Base-by-base conservation (phyloP, 2,113 vertebrate species). In the Vimba vimba region DNA sequence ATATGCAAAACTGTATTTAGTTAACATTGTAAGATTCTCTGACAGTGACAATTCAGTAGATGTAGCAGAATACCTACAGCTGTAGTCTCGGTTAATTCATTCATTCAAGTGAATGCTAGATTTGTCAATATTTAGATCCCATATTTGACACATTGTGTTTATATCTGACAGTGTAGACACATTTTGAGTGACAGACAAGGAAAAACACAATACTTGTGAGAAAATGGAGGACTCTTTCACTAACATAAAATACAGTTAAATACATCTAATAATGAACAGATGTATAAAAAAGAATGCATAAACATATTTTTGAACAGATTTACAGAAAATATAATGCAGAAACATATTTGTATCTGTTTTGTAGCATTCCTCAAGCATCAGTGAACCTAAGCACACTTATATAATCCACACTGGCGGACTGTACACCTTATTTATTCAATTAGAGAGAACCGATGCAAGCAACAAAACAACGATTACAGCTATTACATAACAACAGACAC, bases 301-400 rank as follows among this genome's bases (percentile, higher is more conserved):
- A 19, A 68, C 6, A 4, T 43, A 23, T 39, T 39, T 8, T 4
- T 43, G 9, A 23, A 4, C 33, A 43, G 36, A 9, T 23, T 73
- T n/a, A n/a, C 17, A 8, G 7, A 21, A 59, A 39, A 71, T 71
- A 25, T 11, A 62, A 27, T 12, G 0, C 57, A 23, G 2, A n/a
- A n/a, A 60, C n/a, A 2, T 1, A 13, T 12, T 13, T 13, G 4
- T 23, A 57, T 64, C 23, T 64, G 60, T 17, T 15, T 11, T 5
- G 23, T 27, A 15, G 11, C 71, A 74, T 74, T 74, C 71, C 23
- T 45, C 39, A 47, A 50, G n/a, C 10, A 55, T 55, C 89, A 88
- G 55, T 90, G 86, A 85, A 91, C 85, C 79, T 90, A 80, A 91
- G 27, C 76, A 59, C 83, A 83, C 11, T 30, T 30, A 33, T 23